Conservation (phyloP, 2,113 vertebrate species). For the Ornithorhynchus anatinus region DNA sequence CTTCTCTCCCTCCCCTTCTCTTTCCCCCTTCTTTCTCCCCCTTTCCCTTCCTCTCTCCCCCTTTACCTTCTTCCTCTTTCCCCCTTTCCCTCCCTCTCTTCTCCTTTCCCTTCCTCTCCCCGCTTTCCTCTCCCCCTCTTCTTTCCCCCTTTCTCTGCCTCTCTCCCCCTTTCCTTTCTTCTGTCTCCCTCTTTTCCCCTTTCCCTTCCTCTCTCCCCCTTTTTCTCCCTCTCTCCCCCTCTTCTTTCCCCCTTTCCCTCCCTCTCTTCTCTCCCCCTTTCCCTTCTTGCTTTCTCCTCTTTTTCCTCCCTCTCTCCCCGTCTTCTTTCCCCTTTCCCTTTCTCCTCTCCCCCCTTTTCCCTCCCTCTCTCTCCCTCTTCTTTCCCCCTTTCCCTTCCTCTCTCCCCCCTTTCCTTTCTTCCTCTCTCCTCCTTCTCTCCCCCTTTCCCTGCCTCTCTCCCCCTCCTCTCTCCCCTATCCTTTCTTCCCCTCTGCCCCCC, state of each 20-base stretch:
- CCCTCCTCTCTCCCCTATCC: not conserved
- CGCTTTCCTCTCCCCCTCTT: not conserved
- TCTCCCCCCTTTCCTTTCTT: not conserved
- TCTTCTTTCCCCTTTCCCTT: not conserved
- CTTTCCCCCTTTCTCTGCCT: not conserved
- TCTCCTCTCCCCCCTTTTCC: not conserved
- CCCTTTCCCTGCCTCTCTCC: not conserved
- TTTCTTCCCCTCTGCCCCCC: not conserved
- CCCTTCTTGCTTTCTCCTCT: too few species aligned
- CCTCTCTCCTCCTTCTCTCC: not conserved
- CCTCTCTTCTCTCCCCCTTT: too few species aligned
- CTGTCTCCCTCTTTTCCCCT: too few species aligned
- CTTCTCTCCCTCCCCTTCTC: rapidly evolving
- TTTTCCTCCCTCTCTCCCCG: not conserved
- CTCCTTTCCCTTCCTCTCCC: too few species aligned
- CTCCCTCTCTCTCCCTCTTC: not conserved
- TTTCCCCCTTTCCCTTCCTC: not conserved
- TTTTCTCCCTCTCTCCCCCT: too few species aligned
- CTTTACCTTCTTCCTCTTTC: not conserved
- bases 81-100: not conserved
- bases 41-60: not conserved
- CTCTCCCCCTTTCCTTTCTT: too few species aligned
- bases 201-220: too few species aligned
- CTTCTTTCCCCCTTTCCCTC: too few species aligned
- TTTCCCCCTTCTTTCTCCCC: not conserved